Evolutionary conservation across 2,113 vertebrate genomes (phyloP).

Genomic region (Prunella himalayana): DNA sequence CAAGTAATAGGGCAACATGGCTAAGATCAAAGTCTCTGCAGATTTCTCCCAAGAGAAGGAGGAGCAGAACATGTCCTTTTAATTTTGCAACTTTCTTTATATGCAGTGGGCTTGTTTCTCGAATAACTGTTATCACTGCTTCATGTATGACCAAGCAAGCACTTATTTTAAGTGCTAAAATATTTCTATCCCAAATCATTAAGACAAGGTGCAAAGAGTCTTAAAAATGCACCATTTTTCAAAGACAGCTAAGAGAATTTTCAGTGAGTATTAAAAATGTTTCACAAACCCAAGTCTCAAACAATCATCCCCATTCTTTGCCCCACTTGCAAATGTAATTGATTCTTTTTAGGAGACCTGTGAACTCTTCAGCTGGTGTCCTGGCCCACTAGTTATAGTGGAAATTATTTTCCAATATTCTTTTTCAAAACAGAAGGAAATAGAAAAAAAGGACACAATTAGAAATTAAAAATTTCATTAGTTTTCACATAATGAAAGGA

Average conservation of each 20-base stretch:
- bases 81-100: constrained; percentile 4
- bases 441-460: background rate
- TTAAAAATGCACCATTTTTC: background rate
- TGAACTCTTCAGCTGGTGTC: background rate
- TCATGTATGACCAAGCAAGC: background rate
- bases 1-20: background rate
- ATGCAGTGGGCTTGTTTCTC: background rate
- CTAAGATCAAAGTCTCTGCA: background rate
- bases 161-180: background rate
- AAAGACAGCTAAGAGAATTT: background rate
- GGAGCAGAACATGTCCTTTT: background rate
- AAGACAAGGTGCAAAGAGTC: background rate
- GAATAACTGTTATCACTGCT: background rate
- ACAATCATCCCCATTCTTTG: background rate
- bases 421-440: background rate
- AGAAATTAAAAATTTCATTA: background rate
- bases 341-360: background rate
- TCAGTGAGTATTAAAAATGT: background rate
- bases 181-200: background rate
- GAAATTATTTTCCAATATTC: background rate
- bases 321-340: background rate
- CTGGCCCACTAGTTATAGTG: background rate
- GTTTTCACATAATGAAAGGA: background rate
- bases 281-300: background rate
- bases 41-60: constrained; percentile 1